phyloP scores from a whole-genome alignment of 2,797 vertebrate species.

The Thunnus albacares region DNA sequence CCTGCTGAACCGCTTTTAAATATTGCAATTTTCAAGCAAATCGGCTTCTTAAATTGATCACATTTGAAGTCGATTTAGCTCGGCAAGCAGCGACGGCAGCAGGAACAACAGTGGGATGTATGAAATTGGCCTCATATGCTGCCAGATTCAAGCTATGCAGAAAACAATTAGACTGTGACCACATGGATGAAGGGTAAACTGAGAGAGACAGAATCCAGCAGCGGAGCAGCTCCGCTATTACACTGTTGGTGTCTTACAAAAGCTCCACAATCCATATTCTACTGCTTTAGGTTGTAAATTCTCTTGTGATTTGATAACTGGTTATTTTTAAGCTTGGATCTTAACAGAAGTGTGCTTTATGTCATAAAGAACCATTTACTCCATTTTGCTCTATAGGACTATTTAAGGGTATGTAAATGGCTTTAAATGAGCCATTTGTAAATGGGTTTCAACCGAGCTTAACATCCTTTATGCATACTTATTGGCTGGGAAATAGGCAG shows the following conservation, averaged over 20 bases:
- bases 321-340: not conserved
- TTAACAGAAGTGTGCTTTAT: not conserved
- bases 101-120: slow-evolving; percentile 56
- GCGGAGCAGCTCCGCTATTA: slow-evolving; percentile 5
- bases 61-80: slow-evolving; percentile 34
- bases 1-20: slow-evolving; percentile 24
- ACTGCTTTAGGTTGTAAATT: not conserved
- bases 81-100: slow-evolving; percentile 1
- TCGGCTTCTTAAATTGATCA: slow-evolving; percentile 21
- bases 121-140: slow-evolving; percentile 55
- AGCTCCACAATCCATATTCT: not conserved
- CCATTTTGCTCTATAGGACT: not conserved
- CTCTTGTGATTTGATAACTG: not conserved
- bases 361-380: not conserved
- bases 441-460: not conserved
- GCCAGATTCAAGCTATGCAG: slow-evolving; percentile 37
- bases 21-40: slow-evolving; percentile 26
- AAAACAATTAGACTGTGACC: slow-evolving; percentile 56
- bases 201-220: slow-evolving; percentile 19
- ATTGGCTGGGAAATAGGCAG: not conserved
- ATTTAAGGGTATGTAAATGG: not conserved
- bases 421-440: not conserved
- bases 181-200: slow-evolving; percentile 41
- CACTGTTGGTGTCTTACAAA: slow-evolving; percentile 7
- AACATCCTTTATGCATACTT: not conserved